Percentiles rank a stretch among this genome's conserved stretches.
Evolutionary conservation across 1,140 invertebrate genomes (phyloP).

Genomic region (Cyclargus thomasi): DNA sequence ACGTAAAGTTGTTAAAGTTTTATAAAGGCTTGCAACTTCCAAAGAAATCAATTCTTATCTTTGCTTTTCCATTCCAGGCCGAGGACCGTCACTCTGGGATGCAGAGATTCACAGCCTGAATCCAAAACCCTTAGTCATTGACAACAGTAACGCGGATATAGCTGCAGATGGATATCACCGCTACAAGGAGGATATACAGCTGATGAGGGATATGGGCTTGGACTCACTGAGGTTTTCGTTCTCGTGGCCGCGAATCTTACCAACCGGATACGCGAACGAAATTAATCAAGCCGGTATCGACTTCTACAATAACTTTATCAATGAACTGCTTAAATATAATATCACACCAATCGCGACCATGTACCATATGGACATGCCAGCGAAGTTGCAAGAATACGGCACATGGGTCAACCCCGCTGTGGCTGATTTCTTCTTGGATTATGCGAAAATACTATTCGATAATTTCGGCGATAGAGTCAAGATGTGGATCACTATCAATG

Average conservation of each 20-base stretch:
- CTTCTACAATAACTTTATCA: conserved; percentile 79
- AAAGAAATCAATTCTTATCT: too few species aligned
- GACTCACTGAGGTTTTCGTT: conserved; percentile 80
- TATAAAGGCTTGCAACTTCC: too few species aligned
- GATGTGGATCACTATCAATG: conserved; percentile 82
- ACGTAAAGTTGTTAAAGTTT: too few species aligned
- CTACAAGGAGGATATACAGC: conserved; percentile 64
- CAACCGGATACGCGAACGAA: conserved; percentile 73
- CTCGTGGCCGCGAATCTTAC: conserved; percentile 79
- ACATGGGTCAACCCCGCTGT: conserved; percentile 79
- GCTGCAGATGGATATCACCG: conserved; percentile 43
- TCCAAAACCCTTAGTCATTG: conserved; percentile 21
- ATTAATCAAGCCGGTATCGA: conserved; percentile 76
- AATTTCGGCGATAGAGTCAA: conserved; percentile 78
- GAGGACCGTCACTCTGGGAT: conserved; percentile 28
- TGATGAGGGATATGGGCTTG: conserved; percentile 61
- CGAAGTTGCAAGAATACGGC: conserved; percentile 76
- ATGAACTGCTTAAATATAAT: conserved; percentile 68
- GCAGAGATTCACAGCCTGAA: conserved; percentile 21
- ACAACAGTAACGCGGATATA: conserved; percentile 47
- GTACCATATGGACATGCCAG: conserved; percentile 81
- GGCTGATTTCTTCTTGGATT: conserved; percentile 77
- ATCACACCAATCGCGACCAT: conserved; percentile 78
- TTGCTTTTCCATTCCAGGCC: conserved; percentile 18
- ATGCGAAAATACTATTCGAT: conserved; percentile 76